phyloP scores from a whole-genome alignment of 1,140 invertebrate species.

The Ceratitis capitata region DNA sequence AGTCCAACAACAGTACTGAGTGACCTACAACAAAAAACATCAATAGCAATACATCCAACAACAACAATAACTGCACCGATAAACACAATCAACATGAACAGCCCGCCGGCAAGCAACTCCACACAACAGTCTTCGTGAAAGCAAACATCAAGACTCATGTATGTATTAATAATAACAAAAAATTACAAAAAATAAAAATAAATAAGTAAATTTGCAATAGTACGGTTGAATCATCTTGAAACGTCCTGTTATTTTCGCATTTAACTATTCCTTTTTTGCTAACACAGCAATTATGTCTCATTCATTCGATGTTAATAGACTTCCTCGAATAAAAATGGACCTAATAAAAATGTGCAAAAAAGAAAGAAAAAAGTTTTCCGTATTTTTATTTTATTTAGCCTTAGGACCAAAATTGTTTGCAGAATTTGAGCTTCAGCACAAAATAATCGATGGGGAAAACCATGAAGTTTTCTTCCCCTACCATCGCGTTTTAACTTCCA shows the following conservation, averaged over 20 bases:
- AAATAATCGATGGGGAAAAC: no score
- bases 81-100: not conserved
- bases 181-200: not conserved
- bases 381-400: no score
- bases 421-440: no score
- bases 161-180: not conserved
- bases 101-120: not conserved
- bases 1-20: not conserved
- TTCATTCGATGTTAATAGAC: constrained; percentile 8
- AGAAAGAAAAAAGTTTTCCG: not conserved
- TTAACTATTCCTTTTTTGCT: constrained; percentile 2
- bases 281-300: not conserved
- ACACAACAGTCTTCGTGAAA: not conserved
- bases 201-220: constrained; percentile 6
- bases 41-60: not conserved
- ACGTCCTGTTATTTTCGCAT: constrained; percentile 36
- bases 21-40: not conserved
- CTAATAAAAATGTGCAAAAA: not conserved
- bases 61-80: not conserved
- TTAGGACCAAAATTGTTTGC: no score
- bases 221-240: constrained; percentile 34
- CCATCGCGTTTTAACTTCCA: no score
- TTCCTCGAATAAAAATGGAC: constrained; percentile 23
- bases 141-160: not conserved
- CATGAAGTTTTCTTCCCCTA: no score